Conservation (phyloP, 2,888 invertebrate species). For the Eristalis intricaria region DNA sequence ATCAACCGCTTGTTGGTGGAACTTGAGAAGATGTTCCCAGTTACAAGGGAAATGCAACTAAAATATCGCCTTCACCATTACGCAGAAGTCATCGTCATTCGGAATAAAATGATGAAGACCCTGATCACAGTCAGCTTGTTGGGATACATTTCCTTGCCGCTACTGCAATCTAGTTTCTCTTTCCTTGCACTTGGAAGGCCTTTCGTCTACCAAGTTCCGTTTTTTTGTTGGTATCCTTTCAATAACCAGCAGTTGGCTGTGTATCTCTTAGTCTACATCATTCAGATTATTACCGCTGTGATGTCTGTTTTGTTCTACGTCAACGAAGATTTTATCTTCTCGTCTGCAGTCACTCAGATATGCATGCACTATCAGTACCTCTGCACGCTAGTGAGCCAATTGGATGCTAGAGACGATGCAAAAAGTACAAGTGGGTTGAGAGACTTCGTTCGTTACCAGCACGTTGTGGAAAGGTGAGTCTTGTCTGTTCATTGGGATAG, state of each 20-base stretch:
- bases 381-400: background rate
- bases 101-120: background rate
- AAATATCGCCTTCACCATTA: background rate
- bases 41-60: background rate
- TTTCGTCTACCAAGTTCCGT: slow-evolving; percentile 4
- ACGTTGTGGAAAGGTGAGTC: slow-evolving; percentile 27
- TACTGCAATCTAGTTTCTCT: background rate
- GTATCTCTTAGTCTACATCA: slow-evolving; percentile 8
- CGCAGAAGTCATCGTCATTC: background rate
- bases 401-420: slow-evolving; percentile 8
- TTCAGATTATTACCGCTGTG: background rate
- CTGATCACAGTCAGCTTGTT: background rate
- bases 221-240: slow-evolving; percentile 2
- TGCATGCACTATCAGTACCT: slow-evolving; percentile 48
- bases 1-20: background rate
- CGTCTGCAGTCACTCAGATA: slow-evolving; percentile 8
- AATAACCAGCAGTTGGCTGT: background rate
- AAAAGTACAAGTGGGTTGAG: background rate
- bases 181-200: background rate
- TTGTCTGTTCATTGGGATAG: no score
- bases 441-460: slow-evolving; percentile 17
- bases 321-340: slow-evolving; percentile 35
- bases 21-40: slow-evolving; percentile 16
- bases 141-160: background rate
- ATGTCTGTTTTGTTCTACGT: background rate